Base-by-base conservation (phyloP, 2,797 vertebrate genomes). In the Bryconaethiops microstoma region DNA sequence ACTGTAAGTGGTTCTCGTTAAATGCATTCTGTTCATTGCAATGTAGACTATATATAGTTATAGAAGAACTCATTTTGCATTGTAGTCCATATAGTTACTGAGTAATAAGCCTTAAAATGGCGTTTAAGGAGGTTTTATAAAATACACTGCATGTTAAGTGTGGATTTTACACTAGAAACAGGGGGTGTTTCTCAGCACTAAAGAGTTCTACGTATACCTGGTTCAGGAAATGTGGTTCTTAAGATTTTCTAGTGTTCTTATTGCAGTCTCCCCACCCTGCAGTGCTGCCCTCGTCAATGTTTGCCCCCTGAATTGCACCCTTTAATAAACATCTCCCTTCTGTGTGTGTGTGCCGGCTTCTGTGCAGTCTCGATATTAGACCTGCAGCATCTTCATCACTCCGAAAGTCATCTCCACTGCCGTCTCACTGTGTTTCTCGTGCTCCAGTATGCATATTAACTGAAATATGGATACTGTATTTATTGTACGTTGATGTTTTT, bases 321-420 rank as follows among this genome's bases (percentile, higher is more conserved):
- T 94, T 95, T 94, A 94, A 94, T 94, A 91, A 80, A 76, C 64
- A 19, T 77, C 82, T 82, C 87, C 77, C 21, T 86, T 89, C 63
- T 89, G 84, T 82, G 17, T 85, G 82, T 88, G 80, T 62, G 82
- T 25, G 68, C 39, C 25, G 50, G 13, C 29, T 74, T 63, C 42
- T 84, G 80, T 86, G 81, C 63, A 68, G 74, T 73, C 75, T 62
- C 19, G 17, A 7, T 35, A 60, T 78, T 65, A 45, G 59, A 35
- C 29, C 42, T 60, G 70, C 69, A 39, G 29, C 17, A 62, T 42
- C n/a, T 42, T 76, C 80, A 70, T 77, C 77, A 40, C 39, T 69
- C 21, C 62, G 35, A 35, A n/a, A 52, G 19, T 50, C 57, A 35
- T 21, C 21, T 62, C 77, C 69, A 79, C 79, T 64, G 76, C 74